Base-by-base conservation (phyloP, 2,113 vertebrate species). In the Capreolus pygargus region DNA sequence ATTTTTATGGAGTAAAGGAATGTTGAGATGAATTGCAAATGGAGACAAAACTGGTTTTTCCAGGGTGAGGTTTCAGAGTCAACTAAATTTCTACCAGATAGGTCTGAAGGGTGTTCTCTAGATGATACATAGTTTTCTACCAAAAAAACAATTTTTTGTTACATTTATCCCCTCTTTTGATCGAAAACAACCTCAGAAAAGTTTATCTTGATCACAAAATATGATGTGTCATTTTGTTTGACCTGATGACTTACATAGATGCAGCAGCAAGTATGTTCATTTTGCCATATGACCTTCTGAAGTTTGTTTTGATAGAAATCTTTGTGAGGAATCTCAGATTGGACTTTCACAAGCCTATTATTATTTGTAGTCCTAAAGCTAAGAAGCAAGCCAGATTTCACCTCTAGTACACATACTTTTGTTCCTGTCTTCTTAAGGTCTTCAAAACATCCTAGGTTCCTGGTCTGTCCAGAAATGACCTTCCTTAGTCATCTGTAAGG, bases 11-110 rank as follows among this genome's bases (percentile, higher is more conserved):
- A 89, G 30, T 85, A 81, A 93, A 81, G 28, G 54, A 86, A 86
- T 50, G 13, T 82, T 95, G 28, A 88, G 94, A 74, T 89, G 70
- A 95, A 61, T 83, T 86, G 43, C 16, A 93, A 89, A 83, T 87
- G 47, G 45, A 61, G 60, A 94, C 50, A 86, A 61, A 91, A 74
- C 23, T 87, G 58, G 19, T 86, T 86, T 92, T 57, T 83, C 47
- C 9, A 47, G 19, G 36, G 19, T 89, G n/a, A 89, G 11, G 25
- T 81, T 8, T 15, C 17, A 27, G 36, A 89, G 52, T 92, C 30
- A 74, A 39, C 70, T 58, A 90, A 96, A 81, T 86, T 21, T 92
- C 70, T 94, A 85, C 25, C 17, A 94, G 7, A 28, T 16, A 91
- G 19, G 14, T 28, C 36, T 89, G 17, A 84, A 97, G 33, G 33